Conservation (phyloP, 2,113 vertebrate species). For the Petaurus breviceps region DNA sequence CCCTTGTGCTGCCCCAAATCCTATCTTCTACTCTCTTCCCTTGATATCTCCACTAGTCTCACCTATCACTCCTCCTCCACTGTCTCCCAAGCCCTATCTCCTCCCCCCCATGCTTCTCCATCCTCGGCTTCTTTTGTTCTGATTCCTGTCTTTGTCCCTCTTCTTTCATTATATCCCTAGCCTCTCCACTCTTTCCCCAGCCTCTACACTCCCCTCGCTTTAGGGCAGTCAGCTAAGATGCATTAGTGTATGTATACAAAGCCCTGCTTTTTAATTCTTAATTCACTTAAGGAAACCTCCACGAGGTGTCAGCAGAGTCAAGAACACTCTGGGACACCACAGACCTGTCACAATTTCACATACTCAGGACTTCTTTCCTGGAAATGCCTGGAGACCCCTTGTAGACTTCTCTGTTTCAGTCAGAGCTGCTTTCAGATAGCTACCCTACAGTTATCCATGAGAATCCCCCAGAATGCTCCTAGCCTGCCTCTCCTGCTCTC, state of each 20-base stretch:
- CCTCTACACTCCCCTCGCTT: not conserved
- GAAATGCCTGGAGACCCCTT: not conserved
- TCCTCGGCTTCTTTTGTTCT: not conserved
- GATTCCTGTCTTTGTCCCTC: not conserved
- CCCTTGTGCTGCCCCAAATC: no score
- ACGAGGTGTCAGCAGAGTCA: conserved; percentile 81
- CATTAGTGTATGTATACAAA: conserved; percentile 9
- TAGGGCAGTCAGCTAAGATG: not conserved
- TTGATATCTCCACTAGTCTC: not conserved
- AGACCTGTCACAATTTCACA: not conserved
- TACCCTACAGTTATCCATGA: not conserved
- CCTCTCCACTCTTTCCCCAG: not conserved
- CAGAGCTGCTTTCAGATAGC: not conserved
- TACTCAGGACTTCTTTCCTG: not conserved
- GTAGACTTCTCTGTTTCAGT: not conserved
- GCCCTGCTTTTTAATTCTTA: not conserved
- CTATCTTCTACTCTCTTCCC: not conserved
- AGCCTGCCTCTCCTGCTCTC: not conserved
- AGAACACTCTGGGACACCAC: not conserved
- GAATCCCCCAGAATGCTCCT: not conserved
- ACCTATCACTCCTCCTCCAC: not conserved
- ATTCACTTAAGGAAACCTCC: conserved; percentile 64
- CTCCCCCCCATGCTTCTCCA: not conserved
- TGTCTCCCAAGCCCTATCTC: not conserved
- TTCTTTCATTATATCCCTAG: not conserved